Percentiles rank a stretch among this genome's conserved stretches.
These are phyloP conservation scores for Drosophila barbarae DNA, from an alignment of 2,888 invertebrate species.

Conservation along the genomic window DNA sequence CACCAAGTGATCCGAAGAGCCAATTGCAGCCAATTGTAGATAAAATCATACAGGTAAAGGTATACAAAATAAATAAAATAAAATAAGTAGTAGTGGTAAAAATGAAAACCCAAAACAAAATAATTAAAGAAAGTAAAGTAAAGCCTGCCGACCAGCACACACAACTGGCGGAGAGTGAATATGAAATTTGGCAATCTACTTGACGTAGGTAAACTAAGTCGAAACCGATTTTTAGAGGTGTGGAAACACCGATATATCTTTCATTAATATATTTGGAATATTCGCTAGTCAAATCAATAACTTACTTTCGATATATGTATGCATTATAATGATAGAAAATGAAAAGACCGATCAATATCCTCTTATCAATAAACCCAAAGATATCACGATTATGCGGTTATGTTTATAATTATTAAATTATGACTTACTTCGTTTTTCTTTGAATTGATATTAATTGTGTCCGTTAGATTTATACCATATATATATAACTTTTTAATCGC, in stretches of 20 bases:
- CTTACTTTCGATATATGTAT: not conserved
- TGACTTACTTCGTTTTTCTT: not conserved
- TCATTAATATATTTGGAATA: not conserved
- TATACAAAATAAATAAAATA: too few species aligned
- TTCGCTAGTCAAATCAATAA: not conserved
- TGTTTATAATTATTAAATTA: not conserved
- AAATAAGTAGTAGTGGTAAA: too few species aligned
- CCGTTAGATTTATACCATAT: not conserved
- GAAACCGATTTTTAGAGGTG: not conserved
- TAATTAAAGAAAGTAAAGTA: not conserved
- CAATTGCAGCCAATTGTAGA: not conserved
- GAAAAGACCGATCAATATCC: not conserved
- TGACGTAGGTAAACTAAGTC: not conserved
- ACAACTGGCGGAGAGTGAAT: not conserved
- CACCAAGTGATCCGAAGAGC: not conserved
- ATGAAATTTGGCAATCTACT: not conserved
- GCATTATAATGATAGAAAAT: too few species aligned
- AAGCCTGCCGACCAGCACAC: not conserved
- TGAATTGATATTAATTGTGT: not conserved
- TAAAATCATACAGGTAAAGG: not conserved
- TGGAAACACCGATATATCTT: not conserved
- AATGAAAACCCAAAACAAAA: not conserved
- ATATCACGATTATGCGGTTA: not conserved
- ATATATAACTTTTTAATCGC: not conserved
- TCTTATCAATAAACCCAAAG: too few species aligned